A percentile compares a stretch with the other conserved stretches of the same genome.
Evolutionary conservation across 2,888 invertebrate species (phyloP).

Genomic region (Bugulina stolonifera): DNA sequence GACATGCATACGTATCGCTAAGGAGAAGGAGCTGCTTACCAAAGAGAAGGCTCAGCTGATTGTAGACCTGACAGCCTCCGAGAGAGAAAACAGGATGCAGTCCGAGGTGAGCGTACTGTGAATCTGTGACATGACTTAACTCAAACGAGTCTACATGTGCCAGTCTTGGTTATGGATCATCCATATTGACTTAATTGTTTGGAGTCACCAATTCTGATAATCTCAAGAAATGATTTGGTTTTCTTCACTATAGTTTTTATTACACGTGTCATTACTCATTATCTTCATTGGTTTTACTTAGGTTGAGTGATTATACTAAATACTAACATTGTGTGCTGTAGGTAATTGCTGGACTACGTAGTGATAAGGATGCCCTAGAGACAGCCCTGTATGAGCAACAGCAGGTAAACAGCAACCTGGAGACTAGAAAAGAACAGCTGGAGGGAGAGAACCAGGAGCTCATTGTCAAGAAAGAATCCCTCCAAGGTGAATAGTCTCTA

Average conservation of each 20-base stretch:
- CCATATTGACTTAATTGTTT: too few relatives aligned
- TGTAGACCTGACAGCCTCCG: conserved; percentile 45
- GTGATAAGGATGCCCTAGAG: conserved; percentile 53
- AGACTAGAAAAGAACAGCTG: conserved; percentile 53
- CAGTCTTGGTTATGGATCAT: too few relatives aligned
- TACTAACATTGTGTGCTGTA: conserved; percentile 23
- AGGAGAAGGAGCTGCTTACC: conserved; percentile 79
- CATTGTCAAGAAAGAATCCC: conserved; percentile 49
- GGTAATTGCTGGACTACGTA: conserved; percentile 42
- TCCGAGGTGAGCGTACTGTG: conserved; percentile 45
- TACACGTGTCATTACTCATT: neutral
- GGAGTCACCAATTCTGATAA: neutral
- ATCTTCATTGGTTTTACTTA: neutral
- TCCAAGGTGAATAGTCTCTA: conserved; percentile 44
- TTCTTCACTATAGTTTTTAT: neutral
- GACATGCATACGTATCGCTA: conserved; percentile 50
- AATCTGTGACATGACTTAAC: too few relatives aligned
- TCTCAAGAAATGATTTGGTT: neutral
- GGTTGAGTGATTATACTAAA: neutral
- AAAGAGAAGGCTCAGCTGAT: conserved; percentile 52
- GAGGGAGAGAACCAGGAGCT: conserved; percentile 55
- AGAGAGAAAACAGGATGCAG: conserved; percentile 52
- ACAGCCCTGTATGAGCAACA: conserved; percentile 52
- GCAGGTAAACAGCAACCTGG: conserved; percentile 43
- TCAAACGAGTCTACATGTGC: too few relatives aligned